These are phyloP conservation scores for Cryptophagus acutangulus DNA, from an alignment of 2,888 invertebrate genomes.

Conservation along the genomic window DNA sequence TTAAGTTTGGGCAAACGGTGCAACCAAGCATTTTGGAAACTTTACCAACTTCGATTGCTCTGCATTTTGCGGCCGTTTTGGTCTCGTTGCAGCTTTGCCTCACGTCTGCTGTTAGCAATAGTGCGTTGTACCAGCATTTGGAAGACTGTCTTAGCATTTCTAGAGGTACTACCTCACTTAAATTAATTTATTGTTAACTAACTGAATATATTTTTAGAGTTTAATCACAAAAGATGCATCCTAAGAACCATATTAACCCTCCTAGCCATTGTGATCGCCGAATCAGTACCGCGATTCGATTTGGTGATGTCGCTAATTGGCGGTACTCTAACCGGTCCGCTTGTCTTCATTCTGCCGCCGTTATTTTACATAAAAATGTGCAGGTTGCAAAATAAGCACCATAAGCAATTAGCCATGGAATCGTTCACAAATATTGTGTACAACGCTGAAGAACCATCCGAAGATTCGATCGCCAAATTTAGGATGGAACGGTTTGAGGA, in stretches of 20 bases:
- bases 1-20: conserved; percentile 60
- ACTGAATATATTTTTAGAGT: conserved; percentile 56
- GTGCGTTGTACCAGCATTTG: conserved; percentile 75
- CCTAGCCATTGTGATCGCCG: conserved; percentile 70
- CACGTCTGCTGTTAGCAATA: conserved; percentile 72
- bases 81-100: conserved; percentile 73
- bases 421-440: conserved; percentile 25
- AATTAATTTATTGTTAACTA: no score
- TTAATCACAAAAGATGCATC: conserved; percentile 67
- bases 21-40: conserved; percentile 62
- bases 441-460: conserved; percentile 13
- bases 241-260: conserved; percentile 66
- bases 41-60: conserved; percentile 57
- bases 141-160: conserved; percentile 72
- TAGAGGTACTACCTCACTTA: conserved; percentile 49
- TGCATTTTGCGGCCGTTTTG: conserved; percentile 66
- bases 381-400: conserved; percentile 47
- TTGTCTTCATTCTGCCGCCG: conserved; percentile 81
- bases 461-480: conserved; percentile 11
- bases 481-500: conserved; percentile 20
- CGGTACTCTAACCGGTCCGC: conserved; percentile 74
- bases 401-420: conserved; percentile 28
- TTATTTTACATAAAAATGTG: conserved; percentile 70
- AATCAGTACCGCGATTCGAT: conserved; percentile 80
- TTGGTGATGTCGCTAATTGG: conserved; percentile 82